These are phyloP conservation scores for Zeugodacus cucurbitae DNA, from an alignment of 1,140 invertebrate species.

Conservation along the genomic window DNA sequence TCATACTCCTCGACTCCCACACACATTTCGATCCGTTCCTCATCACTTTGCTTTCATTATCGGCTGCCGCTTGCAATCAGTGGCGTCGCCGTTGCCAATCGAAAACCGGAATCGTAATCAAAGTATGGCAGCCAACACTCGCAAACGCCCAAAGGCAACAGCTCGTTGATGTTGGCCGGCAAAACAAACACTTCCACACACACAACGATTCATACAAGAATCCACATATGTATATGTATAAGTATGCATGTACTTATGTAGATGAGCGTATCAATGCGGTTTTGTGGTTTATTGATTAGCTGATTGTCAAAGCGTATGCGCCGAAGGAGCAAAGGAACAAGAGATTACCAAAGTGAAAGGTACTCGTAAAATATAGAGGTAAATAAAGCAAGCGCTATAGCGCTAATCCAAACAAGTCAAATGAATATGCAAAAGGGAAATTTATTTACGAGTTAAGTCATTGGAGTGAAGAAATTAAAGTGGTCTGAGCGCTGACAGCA, in stretches of 20 bases:
- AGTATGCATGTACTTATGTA: background rate
- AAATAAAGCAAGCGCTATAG: background rate
- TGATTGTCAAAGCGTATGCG: background rate
- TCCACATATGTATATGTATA: background rate
- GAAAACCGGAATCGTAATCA: background rate
- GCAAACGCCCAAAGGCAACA: background rate
- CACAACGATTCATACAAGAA: background rate
- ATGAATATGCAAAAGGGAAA: background rate
- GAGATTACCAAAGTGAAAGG: constrained; percentile 26
- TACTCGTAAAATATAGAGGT: background rate
- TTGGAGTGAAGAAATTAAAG: background rate
- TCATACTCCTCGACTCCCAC: background rate
- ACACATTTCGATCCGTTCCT: background rate
- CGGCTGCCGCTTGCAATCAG: background rate
- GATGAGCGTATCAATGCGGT: background rate
- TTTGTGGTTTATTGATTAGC: constrained; percentile 25
- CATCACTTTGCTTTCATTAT: background rate
- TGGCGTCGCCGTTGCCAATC: background rate
- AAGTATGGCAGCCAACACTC: background rate
- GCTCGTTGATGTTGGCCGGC: background rate
- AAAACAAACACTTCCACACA: background rate
- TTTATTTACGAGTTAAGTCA: background rate
- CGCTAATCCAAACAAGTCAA: background rate
- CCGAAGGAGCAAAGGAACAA: background rate
- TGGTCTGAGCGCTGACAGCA: background rate